phyloP scores from a whole-genome alignment of 1,140 invertebrate genomes.

The Coelopa frigida region DNA sequence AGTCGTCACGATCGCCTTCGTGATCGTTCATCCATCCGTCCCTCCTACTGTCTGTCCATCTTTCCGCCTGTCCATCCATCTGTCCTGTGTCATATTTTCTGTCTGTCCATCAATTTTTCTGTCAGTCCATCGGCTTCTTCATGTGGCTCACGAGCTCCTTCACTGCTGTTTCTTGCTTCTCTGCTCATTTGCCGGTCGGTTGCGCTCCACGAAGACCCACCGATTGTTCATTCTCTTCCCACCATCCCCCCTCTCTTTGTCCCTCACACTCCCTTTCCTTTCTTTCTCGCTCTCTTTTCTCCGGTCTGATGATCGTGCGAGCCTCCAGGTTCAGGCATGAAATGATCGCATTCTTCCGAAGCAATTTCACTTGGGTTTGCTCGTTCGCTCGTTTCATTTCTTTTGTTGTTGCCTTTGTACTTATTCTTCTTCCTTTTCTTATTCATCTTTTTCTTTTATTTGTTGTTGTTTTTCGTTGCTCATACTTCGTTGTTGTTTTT shows the following conservation, averaged over 20 bases:
- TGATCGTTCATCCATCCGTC: too few species aligned
- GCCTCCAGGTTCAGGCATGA: constrained; percentile 11
- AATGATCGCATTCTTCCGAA: constrained; percentile 18
- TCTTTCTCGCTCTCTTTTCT: neutral
- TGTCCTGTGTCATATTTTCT: too few species aligned
- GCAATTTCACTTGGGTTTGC: too few species aligned
- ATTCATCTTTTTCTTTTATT: too few species aligned
- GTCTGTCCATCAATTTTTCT: constrained; percentile 8
- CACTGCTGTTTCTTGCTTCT: constrained; percentile 16
- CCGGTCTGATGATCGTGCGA: neutral
- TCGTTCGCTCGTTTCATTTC: too few species aligned
- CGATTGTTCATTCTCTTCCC: neutral
- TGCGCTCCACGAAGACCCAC: constrained; percentile 18
- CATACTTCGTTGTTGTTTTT: too few species aligned
- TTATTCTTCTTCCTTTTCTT: constrained; percentile 23
- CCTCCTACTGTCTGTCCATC: too few species aligned
- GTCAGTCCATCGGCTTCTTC: constrained; percentile 8
- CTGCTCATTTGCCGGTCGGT: constrained; percentile 34
- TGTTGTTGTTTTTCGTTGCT: too few species aligned
- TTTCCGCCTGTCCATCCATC: too few species aligned
- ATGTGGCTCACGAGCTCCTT: neutral
- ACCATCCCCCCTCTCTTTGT: neutral
- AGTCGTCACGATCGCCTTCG: too few species aligned
- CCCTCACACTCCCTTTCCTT: neutral
- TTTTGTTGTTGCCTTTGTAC: too few species aligned